These are phyloP conservation scores for Drosophila longiperda DNA, from an alignment of 2,888 invertebrate species.

Conservation along the genomic window DNA sequence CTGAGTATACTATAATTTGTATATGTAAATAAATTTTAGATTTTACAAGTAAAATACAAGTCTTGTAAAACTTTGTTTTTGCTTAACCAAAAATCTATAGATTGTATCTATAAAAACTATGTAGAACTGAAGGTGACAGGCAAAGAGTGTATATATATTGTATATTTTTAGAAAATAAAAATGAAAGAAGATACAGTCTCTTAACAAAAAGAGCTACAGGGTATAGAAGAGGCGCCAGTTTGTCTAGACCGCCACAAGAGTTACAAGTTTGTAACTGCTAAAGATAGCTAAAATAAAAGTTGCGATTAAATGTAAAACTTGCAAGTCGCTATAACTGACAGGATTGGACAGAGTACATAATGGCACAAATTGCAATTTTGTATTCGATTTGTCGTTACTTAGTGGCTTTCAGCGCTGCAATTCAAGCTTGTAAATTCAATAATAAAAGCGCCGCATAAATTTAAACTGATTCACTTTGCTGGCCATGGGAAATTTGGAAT, in stretches of 20 bases:
- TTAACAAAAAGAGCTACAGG: background rate
- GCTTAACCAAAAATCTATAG: no score
- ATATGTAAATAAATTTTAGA: no score
- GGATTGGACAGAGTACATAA: background rate
- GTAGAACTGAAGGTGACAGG: no score
- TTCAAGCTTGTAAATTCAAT: slow-evolving; percentile 46
- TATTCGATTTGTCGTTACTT: slow-evolving; percentile 5
- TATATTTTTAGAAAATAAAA: background rate
- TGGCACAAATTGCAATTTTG: slow-evolving; percentile 3
- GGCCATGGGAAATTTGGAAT: slow-evolving; percentile 16
- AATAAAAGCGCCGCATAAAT: slow-evolving; percentile 42
- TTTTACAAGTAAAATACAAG: no score
- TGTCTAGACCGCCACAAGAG: slow-evolving; percentile 68
- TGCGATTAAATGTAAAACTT: slow-evolving; percentile 11
- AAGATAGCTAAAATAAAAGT: slow-evolving; percentile 29
- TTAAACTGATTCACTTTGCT: slow-evolving; percentile 57
- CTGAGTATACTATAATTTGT: no score
- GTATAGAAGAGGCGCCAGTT: slow-evolving; percentile 55
- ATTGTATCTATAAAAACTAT: no score
- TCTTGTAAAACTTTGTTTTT: no score
- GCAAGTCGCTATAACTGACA: slow-evolving; percentile 7
- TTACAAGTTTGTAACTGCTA: slow-evolving; percentile 23
- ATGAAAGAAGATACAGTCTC: background rate
- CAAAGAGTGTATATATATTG: background rate
- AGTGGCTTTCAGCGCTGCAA: slow-evolving; percentile 21